Evolutionary conservation across 2,797 vertebrate species (phyloP).

Genomic region (Tolypeutes matacus): DNA sequence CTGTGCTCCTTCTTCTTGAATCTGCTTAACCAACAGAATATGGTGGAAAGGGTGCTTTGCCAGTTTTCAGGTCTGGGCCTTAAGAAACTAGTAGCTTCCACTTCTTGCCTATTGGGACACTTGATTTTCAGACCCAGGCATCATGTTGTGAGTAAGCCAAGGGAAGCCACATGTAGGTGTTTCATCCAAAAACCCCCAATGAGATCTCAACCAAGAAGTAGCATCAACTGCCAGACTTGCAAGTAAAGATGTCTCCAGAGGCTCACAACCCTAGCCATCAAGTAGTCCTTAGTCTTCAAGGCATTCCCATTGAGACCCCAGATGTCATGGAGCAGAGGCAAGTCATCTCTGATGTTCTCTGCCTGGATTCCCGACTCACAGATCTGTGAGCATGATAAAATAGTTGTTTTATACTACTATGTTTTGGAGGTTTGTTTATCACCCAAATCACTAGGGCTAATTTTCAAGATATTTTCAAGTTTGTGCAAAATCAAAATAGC

Average conservation of each 20-base stretch:
- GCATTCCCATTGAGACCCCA: not conserved
- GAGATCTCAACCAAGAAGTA: not conserved
- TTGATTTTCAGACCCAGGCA: not conserved
- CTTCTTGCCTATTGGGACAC: not conserved
- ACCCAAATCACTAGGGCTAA: not conserved
- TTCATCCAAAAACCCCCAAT: not conserved
- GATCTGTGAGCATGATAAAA: not conserved
- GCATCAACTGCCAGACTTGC: not conserved
- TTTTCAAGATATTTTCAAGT: slow-evolving; percentile 10
- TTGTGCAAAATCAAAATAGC: not conserved
- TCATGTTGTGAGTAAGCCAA: not conserved
- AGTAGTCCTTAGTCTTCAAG: not conserved
- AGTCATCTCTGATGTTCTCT: not conserved
- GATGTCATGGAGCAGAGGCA: not conserved
- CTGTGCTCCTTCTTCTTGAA: not conserved
- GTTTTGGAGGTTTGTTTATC: not conserved
- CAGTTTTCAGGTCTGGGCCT: not conserved
- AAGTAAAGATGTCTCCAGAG: not conserved
- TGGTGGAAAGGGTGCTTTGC: not conserved
- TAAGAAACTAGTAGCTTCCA: not conserved
- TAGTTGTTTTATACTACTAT: not conserved
- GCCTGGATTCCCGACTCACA: not conserved
- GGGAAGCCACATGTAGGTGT: not conserved
- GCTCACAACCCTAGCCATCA: not conserved
- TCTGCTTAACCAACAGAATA: not conserved